These are phyloP conservation scores for Genyomyrus donnyi DNA, from an alignment of 2,113 vertebrate species.

Conservation along the genomic window DNA sequence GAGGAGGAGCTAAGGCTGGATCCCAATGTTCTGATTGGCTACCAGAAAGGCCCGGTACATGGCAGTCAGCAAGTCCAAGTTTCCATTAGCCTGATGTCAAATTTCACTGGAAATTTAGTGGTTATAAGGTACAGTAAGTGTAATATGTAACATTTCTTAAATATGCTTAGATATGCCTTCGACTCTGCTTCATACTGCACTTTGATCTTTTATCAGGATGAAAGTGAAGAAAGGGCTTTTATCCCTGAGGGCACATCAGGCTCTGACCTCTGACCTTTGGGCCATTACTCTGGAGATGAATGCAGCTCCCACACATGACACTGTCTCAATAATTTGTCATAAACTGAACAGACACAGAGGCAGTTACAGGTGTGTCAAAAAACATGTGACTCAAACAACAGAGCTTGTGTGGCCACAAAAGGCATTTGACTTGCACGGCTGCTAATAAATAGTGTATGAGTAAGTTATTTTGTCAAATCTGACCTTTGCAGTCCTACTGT, in stretches of 20 bases:
- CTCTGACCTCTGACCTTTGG: conserved; percentile 47
- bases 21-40: conserved; percentile 47
- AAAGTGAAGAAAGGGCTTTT: conserved; percentile 56
- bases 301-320: conserved; percentile 46
- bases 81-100: conserved; percentile 49
- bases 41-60: conserved; percentile 46
- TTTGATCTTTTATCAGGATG: conserved; percentile 38
- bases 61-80: conserved; percentile 46
- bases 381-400: background rate
- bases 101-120: conserved; percentile 47
- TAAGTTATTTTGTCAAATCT: background rate
- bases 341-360: conserved; percentile 27
- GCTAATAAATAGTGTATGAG: background rate
- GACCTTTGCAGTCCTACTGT: conserved; percentile 33
- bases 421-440: background rate
- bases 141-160: background rate
- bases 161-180: background rate
- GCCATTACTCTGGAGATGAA: conserved; percentile 50
- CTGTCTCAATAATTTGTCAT: conserved; percentile 53
- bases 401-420: background rate
- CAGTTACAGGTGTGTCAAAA: conserved; percentile 27
- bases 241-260: conserved; percentile 43
- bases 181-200: background rate
- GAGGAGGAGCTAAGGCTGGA: conserved; percentile 50
- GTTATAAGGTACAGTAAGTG: conserved; percentile 46